These are phyloP conservation scores for Cryptotis parvus DNA, from an alignment of 2,113 vertebrate species.

Conservation along the genomic window DNA sequence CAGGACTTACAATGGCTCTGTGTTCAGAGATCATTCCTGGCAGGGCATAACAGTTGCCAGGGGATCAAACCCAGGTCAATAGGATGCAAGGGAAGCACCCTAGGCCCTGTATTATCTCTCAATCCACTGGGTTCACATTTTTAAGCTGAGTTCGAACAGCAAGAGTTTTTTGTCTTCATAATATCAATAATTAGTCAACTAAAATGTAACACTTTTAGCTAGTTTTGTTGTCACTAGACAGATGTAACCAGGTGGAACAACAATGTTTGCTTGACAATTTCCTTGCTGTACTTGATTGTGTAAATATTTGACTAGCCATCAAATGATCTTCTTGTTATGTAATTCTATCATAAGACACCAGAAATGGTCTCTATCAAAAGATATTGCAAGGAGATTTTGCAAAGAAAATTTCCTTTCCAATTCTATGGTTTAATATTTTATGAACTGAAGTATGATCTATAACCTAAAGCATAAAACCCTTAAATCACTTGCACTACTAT, in stretches of 20 bases:
- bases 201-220: constrained; percentile 2
- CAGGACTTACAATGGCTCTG: too few species aligned
- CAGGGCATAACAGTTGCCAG: too few species aligned
- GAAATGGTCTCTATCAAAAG: background rate
- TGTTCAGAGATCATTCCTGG: background rate
- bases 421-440: constrained; percentile 53
- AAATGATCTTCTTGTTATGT: background rate
- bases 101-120: too few species aligned
- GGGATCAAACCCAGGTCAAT: too few species aligned
- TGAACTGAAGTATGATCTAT: constrained; percentile 41
- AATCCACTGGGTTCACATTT: background rate
- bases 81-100: too few species aligned
- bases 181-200: constrained; percentile 34
- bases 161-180: constrained; percentile 25
- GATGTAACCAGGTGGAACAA: background rate
- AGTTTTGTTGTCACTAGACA: constrained; percentile 20
- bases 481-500: constrained; percentile 63
- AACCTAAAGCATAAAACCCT: constrained; percentile 51
- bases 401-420: constrained; percentile 42
- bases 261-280: constrained; percentile 14
- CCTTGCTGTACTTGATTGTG: background rate
- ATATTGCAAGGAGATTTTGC: constrained; percentile 33
- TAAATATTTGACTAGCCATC: background rate
- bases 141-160: constrained; percentile 40
- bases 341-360: background rate